Percentiles rank a stretch among this genome's conserved stretches.
Conservation (phyloP, 2,797 vertebrate species). For the Chloroceryle inda region DNA sequence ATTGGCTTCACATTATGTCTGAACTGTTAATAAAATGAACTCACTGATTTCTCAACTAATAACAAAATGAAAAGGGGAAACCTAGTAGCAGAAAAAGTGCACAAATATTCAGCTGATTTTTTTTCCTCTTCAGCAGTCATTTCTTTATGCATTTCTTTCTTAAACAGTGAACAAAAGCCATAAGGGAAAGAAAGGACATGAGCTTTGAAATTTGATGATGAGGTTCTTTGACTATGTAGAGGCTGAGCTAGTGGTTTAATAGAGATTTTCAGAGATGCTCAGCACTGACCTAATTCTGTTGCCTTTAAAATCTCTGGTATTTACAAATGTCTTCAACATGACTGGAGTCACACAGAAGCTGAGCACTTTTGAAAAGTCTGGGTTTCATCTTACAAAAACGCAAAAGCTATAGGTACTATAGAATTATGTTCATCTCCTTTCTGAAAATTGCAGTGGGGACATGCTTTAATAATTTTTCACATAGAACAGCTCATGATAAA, state of each 20-base stretch:
- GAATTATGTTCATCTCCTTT: not conserved
- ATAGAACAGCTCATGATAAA: too few relatives aligned
- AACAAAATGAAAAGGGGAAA: slow-evolving; percentile 9
- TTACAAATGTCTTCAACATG: not conserved
- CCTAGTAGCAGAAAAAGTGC: not conserved
- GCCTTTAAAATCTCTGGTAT: not conserved
- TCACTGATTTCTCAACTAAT: slow-evolving; percentile 35
- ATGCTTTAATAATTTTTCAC: not conserved
- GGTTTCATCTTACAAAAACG: not conserved
- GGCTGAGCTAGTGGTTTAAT: not conserved
- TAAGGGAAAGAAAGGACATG: not conserved
- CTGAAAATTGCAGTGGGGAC: not conserved
- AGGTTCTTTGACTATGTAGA: not conserved
- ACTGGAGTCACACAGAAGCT: not conserved
- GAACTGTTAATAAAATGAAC: slow-evolving; percentile 66
- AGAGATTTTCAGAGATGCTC: not conserved
- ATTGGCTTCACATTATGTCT: slow-evolving; percentile 56
- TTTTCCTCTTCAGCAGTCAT: not conserved
- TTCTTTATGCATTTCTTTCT: not conserved
- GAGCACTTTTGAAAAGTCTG: not conserved
- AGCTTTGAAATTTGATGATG: not conserved
- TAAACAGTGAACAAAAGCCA: not conserved
- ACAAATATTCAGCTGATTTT: not conserved
- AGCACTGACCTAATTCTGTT: slow-evolving; percentile 6
- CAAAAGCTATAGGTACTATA: not conserved